Base-by-base conservation (phyloP, 2,888 invertebrate genomes). In the Ptychoptera albimana region DNA sequence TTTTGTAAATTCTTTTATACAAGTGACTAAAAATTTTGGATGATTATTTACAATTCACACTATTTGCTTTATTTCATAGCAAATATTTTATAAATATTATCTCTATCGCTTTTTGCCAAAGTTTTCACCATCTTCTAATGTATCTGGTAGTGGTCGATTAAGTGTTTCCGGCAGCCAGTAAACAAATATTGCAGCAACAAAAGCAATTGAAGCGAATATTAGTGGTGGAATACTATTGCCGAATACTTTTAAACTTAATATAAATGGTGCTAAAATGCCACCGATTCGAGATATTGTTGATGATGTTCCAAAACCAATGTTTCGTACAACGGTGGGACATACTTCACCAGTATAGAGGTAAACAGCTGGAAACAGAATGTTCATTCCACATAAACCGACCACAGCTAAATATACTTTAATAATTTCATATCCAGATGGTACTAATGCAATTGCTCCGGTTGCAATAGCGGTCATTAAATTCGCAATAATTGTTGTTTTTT, bases 331-430 rank as follows among this genome's bases (percentile, higher is more conserved):
- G 0, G 92, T 92, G 0, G 92, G 92, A 60, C 88, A 91, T 11
- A 89, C 61, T 64, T 92, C 92, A 0, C 87, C 86, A 1, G 84
- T 82, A 60, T 83, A 92, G 12, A 92, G 72, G 60, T 91, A 92
- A 5, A 83, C 82, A 2, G 84, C 82, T 2, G 87, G 83, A 58
- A 91, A 93, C 1, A 82, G 75, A 37, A 87, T 75, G 12, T 85
- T 82, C 62, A 85, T 77, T 10, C 87, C 85, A 56, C 84, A 80
- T 49, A 89, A 78, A 0, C 83, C 86, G 37, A 79, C 59, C 50
- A 81, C 77, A 32, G 84, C 82, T 35, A 87, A 71, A 8, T 73
- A 64, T 2, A 81, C 66, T 50, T 73, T 70, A 35, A 70, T 61
- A 70, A 71, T 72, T 8, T 66, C 36, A 64, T 53, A 42, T 64